phyloP scores from a whole-genome alignment of 2,888 invertebrate species.

The Siphlonurus alternatus region DNA sequence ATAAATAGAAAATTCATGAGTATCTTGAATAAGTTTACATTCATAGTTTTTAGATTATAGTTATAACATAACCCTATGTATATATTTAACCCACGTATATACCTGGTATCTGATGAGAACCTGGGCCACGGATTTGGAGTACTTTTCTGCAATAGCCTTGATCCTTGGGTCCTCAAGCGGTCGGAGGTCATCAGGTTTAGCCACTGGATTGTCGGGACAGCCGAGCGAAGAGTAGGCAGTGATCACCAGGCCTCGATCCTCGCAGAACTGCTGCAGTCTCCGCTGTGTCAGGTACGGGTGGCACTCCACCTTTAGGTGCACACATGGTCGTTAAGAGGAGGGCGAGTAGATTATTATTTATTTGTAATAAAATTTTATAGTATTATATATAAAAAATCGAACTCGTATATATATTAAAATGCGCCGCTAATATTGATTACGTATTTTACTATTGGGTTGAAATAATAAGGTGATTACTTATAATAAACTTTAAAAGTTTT shows the following conservation, averaged over 20 bases:
- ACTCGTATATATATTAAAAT: not conserved
- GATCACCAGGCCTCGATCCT: slow-evolving; percentile 40
- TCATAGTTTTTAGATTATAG: slow-evolving; percentile 2
- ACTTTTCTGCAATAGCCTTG: slow-evolving; percentile 21
- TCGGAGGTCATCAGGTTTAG: slow-evolving; percentile 18
- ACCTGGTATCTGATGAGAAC: slow-evolving; percentile 21
- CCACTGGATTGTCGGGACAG: slow-evolving; percentile 26
- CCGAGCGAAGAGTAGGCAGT: slow-evolving; percentile 39
- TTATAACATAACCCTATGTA: not conserved
- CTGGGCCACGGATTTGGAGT: slow-evolving; percentile 23
- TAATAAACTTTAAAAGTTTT: too few species aligned
- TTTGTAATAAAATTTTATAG: too few species aligned
- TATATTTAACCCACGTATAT: not conserved
- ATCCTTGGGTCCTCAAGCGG: slow-evolving; percentile 23
- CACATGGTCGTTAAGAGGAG: too few species aligned
- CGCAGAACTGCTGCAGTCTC: slow-evolving; percentile 48
- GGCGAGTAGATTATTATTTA: too few species aligned
- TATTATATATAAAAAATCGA: not conserved
- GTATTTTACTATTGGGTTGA: too few species aligned
- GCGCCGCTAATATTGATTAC: too few species aligned
- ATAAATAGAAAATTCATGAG: slow-evolving; percentile 3
- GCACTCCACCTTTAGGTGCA: slow-evolving; percentile 32
- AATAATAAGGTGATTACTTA: too few species aligned
- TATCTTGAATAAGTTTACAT: slow-evolving; percentile 1
- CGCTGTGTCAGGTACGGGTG: slow-evolving; percentile 55